A percentile compares a stretch with the other conserved stretches of the same genome.
phyloP scores from a whole-genome alignment of 92 coral and sea anemone genomes.

The Heliopora coerulea region DNA sequence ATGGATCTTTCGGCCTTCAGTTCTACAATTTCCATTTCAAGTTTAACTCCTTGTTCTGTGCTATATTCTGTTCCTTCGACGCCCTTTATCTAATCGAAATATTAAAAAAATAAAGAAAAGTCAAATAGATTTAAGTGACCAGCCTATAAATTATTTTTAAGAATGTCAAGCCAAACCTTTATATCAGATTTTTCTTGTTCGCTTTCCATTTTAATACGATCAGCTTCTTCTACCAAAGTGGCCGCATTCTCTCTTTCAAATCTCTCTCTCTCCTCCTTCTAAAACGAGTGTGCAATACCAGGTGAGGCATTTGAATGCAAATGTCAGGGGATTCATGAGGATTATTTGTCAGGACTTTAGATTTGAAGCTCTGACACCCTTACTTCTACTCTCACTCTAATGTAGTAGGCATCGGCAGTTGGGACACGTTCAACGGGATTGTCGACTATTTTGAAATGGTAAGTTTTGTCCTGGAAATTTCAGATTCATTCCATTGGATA shows the following conservation, averaged over 20 bases:
- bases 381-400: too few relatives aligned
- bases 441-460: too few relatives aligned
- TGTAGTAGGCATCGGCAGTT: too few relatives aligned
- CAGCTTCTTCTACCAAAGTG: conserved; percentile 89
- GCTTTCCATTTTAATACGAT: conserved; percentile 88
- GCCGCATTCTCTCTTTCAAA: conserved; percentile 89
- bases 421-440: too few relatives aligned
- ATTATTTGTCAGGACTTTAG: too few relatives aligned
- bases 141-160: not conserved
- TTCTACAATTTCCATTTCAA: conserved; percentile 97
- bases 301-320: too few relatives aligned
- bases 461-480: too few relatives aligned
- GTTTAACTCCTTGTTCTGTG: conserved; percentile 91
- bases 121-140: not conserved
- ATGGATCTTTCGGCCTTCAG: conserved; percentile 91
- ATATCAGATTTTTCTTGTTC: conserved; percentile 98
- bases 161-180: conserved; percentile 59
- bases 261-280: conserved; percentile 94
- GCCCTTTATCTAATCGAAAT: conserved; percentile 65
- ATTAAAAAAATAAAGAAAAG: conserved; percentile 9
- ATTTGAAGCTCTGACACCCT: too few relatives aligned
- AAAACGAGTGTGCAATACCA: not conserved
- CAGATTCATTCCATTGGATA: too few relatives aligned
- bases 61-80: conserved; percentile 95
- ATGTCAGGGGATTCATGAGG: too few relatives aligned